Evolutionary conservation across 1,140 invertebrate species (phyloP), one percentile per base, ranked within the genome.

Genomic region (Apis cerana): DNA sequence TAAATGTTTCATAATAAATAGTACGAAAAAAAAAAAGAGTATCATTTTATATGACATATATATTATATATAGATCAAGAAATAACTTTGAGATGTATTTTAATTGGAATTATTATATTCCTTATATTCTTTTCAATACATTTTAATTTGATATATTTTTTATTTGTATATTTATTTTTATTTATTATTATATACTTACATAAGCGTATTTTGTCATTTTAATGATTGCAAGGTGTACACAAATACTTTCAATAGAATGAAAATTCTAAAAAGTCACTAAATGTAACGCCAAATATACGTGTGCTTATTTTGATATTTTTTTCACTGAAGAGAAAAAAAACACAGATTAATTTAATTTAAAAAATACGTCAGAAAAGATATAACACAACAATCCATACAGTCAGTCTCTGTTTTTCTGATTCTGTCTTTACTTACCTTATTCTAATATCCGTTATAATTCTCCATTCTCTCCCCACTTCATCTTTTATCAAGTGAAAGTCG

Each of bases 401-500:
- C 62, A n/a, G 8, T 59, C 27, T 54, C 15, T n/a, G 52, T 74
- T 74, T 80, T 56, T 72, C 76, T 59, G 76, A 52, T 50, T 54
- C 48, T 54, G 65, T 68, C 43, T 72, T 78, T 48, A 21, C 50
- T 33, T 19, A 56, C 54, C 67, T 78, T 27, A 61, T 77, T 52
- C 54, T 7, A 54, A 52, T 56, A 19, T 70, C 80, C 48, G 75
- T 70, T 77, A 82, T 67, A 23, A 19, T 76, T 27, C 64, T 68
- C 43, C 71, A 9, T n/a, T 48, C 69, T 19, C 21, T 56, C 75
- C 56, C 81, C 75, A 78, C 69, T n/a, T 48, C 19, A 12, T 48
- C 43, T 48, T 77, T 77, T 17, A 62, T 15, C 27, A 58, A 76
- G 87, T 88, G 87, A 88, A 88, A 88, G 87, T 88, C 69, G 65